A percentile compares a stretch with the other conserved stretches of the same genome.
phyloP scores from a whole-genome alignment of 2,113 vertebrate genomes.

The Mixornis gularis region DNA sequence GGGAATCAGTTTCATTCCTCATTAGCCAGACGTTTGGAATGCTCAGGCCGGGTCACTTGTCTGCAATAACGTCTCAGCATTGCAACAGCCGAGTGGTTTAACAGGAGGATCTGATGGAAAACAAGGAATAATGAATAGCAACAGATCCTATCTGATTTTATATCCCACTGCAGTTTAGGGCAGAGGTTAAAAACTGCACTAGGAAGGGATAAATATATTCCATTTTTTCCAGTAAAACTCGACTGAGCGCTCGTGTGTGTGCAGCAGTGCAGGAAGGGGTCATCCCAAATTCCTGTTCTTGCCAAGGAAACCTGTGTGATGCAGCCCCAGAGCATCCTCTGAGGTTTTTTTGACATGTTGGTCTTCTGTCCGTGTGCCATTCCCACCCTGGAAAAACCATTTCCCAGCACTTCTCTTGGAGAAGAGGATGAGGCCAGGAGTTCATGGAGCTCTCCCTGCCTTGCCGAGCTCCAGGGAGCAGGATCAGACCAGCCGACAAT shows the following conservation, averaged over 20 bases:
- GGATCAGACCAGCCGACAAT: accelerated
- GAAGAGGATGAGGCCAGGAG: neutral
- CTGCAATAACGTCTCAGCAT: neutral
- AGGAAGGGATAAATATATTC: neutral
- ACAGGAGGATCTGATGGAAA: neutral
- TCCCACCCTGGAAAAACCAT: neutral
- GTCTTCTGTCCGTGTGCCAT: accelerated
- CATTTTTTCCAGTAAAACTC: neutral
- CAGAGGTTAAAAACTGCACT: neutral
- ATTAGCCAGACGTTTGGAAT: neutral
- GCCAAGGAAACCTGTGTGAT: neutral
- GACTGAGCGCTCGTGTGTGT: neutral
- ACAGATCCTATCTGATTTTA: neutral
- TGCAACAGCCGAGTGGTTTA: constrained; percentile 15
- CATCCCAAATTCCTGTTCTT: neutral
- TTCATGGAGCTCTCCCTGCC: neutral
- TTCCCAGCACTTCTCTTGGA: accelerated
- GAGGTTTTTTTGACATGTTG: neutral
- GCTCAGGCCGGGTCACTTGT: neutral
- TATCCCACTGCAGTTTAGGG: neutral
- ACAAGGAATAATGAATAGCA: neutral
- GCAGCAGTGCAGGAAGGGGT: neutral
- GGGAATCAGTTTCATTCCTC: neutral
- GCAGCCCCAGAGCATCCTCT: neutral
- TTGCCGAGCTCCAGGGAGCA: accelerated